phyloP scores from a whole-genome alignment of 1,140 invertebrate species.

The Elysia chlorotica region DNA sequence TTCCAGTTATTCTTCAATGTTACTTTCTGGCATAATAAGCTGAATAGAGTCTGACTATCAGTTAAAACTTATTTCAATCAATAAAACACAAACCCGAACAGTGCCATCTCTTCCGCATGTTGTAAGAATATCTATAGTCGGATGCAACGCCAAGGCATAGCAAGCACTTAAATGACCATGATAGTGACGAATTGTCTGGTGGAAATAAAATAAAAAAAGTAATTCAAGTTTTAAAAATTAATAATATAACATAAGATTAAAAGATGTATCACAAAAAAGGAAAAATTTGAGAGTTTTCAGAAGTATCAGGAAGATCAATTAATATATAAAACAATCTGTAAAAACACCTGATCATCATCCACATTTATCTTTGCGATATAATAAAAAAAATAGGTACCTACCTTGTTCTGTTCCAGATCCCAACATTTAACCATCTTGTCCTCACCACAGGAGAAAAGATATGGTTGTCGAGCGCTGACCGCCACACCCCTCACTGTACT shows the following conservation, averaged over 20 bases:
- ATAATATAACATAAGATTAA: too few species aligned
- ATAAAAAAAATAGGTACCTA: slow-evolving; percentile 50
- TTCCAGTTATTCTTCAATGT: too few species aligned
- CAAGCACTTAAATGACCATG: slow-evolving; percentile 98
- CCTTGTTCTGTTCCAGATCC: slow-evolving; percentile 99
- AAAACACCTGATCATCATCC: too few species aligned
- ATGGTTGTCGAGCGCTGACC: slow-evolving; percentile 93
- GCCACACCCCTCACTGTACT: slow-evolving; percentile 94
- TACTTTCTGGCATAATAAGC: too few species aligned
- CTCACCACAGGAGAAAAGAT: slow-evolving; percentile 98
- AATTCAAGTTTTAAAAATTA: too few species aligned
- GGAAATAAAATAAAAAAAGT: slow-evolving; percentile 19
- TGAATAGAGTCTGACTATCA: too few species aligned
- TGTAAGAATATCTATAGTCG: slow-evolving; percentile 92
- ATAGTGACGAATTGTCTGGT: slow-evolving; percentile 92
- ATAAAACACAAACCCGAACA: slow-evolving; percentile 76
- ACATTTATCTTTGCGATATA: neutral
- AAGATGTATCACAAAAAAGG: too few species aligned
- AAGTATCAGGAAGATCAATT: too few species aligned
- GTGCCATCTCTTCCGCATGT: slow-evolving; percentile 95
- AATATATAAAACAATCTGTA: too few species aligned
- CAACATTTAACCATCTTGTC: slow-evolving; percentile 99
- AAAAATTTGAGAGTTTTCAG: too few species aligned
- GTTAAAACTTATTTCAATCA: too few species aligned
- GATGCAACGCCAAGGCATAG: slow-evolving; percentile 92